Base-by-base conservation (phyloP, 1,140 invertebrate species). In the Cecropterus lyciades region DNA sequence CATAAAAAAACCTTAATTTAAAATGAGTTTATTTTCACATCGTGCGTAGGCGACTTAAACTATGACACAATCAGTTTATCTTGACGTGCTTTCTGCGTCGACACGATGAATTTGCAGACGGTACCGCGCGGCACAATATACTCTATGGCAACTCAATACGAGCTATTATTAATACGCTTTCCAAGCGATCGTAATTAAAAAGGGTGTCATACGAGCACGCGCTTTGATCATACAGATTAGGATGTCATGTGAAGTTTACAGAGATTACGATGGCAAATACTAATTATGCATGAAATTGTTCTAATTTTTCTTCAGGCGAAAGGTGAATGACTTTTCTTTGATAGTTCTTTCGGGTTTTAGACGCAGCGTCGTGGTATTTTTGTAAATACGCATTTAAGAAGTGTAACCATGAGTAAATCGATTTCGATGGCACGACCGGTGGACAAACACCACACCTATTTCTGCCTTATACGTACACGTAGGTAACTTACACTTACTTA, bases 11-110 rank as follows among this genome's bases (percentile, higher is more conserved):
- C 30, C 3, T 33, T 33, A 5, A 40, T n/a, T 40, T 40, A 14
- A 33, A 37, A 53, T 40, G 51, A 53, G 51, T 53, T 53, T 53
- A 53, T 53, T 53, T 37, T 53, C 65, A 48, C 15, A 40, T 43
- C 48, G 30, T 15, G 56, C 52, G 56, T 67, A 67, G 57, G 42
- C 57, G 55, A 43, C 33, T 59, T 67, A n/a, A 59, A 59, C 55
- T 52, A 20, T 67, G 57, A 67, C 65, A 57, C 43, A 62, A 67
- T 55, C 65, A 52, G 20, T 20, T 48, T 45, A 57, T 43, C 55
- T 57, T 57, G 55, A 57, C 55, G 42, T 17, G 49, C 9, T 42
- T 27, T 27, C 55, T 57, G 37, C 55, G 55, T 27, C 40, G 40
- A 67, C 65, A 67, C 56, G 15, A 60, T 59, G 16, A 60, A 42